Percentiles rank a stretch among this genome's conserved stretches.
Evolutionary conservation across 1,140 invertebrate genomes (phyloP).

Genomic region (Pseudomyrmex concolor): DNA sequence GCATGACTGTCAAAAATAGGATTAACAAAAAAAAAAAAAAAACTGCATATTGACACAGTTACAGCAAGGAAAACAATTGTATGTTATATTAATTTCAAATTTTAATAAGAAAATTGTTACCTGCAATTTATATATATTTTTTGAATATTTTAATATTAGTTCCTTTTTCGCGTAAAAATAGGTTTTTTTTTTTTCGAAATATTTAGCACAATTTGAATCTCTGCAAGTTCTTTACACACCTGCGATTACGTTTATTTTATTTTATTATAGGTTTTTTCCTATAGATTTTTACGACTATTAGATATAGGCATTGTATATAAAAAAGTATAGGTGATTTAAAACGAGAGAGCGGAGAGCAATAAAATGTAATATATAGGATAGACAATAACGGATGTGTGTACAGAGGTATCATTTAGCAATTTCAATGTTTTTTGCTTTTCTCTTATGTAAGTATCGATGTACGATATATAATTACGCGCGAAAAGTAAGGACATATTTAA

Average conservation of each 20-base stretch:
- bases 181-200: background rate
- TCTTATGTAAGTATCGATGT: background rate
- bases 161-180: background rate
- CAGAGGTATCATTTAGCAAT: slow-evolving; percentile 38
- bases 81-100: slow-evolving; percentile 15
- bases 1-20: background rate
- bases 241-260: slow-evolving; percentile 1
- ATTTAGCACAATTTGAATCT: slow-evolving; percentile 11
- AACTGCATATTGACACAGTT: slow-evolving; percentile 23
- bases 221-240: slow-evolving; percentile 5
- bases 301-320: slow-evolving; percentile 2
- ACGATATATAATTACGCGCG: slow-evolving; percentile 5
- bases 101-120: slow-evolving; percentile 1
- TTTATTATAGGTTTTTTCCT: background rate
- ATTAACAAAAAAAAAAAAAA: slow-evolving; percentile 20
- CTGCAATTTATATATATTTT: background rate
- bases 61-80: background rate
- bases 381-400: slow-evolving; percentile 18
- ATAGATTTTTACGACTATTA: slow-evolving; percentile 16
- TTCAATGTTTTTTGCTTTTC: slow-evolving; percentile 25
- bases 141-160: background rate
- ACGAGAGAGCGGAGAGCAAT: background rate
- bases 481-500: background rate
- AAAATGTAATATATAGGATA: slow-evolving; percentile 25
- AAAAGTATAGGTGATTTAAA: slow-evolving; percentile 9